Conservation (phyloP, 1,140 invertebrate genomes). For the Diorhabda carinulata region DNA sequence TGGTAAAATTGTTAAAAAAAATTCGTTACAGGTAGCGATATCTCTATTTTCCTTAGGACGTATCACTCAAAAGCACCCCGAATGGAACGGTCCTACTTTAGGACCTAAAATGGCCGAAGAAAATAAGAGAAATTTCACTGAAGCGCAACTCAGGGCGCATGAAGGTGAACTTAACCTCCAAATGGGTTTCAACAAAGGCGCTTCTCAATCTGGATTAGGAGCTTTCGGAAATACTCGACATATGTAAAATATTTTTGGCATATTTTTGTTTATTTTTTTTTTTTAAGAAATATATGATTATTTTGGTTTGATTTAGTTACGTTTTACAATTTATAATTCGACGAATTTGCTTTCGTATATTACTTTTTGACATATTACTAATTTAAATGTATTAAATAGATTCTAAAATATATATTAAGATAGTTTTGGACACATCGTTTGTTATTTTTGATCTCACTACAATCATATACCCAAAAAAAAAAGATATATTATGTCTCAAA, state of each 20-base stretch:
- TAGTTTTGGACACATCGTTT: too few species aligned
- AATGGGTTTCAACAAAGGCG: slow-evolving; percentile 95
- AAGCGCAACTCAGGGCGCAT: slow-evolving; percentile 88
- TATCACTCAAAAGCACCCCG: slow-evolving; percentile 88
- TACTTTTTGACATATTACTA: too few species aligned
- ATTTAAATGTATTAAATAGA: too few species aligned
- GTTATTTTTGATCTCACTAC: too few species aligned
- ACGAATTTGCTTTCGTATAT: too few species aligned
- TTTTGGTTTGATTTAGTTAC: too few species aligned
- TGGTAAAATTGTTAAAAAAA: neutral
- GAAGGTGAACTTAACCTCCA: slow-evolving; percentile 90
- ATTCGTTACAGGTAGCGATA: slow-evolving; percentile 36
- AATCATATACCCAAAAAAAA: too few species aligned
- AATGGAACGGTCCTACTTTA: slow-evolving; percentile 82
- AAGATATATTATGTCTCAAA: too few species aligned
- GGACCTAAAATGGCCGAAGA: slow-evolving; percentile 95
- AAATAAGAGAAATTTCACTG: slow-evolving; percentile 88
- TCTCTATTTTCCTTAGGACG: slow-evolving; percentile 47
- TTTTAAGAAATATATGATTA: too few species aligned
- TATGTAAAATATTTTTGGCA: slow-evolving; percentile 61
- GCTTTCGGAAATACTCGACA: slow-evolving; percentile 94
- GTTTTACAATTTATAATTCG: too few species aligned
- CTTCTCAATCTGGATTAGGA: slow-evolving; percentile 79
- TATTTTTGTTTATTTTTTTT: too few species aligned
- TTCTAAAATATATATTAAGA: too few species aligned